phyloP scores from a whole-genome alignment of 2,888 invertebrate genomes.

The Sarcophaga rosellei region DNA sequence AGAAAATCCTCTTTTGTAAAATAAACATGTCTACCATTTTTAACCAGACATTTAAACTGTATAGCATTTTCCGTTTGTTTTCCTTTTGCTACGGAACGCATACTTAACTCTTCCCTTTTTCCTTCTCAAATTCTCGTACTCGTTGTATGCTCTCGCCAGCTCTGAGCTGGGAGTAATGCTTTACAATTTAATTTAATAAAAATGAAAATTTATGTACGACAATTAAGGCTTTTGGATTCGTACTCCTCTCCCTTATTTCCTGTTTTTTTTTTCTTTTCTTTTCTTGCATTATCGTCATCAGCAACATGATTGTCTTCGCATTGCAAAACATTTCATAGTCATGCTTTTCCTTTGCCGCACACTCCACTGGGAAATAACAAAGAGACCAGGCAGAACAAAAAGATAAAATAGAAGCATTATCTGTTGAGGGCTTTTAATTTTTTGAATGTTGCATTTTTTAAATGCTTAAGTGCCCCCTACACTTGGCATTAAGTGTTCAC shows the following conservation, averaged over 20 bases:
- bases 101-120: not conserved
- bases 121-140: not conserved
- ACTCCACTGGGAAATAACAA: conserved; percentile 11
- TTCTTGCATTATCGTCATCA: not conserved
- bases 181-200: conserved; percentile 63
- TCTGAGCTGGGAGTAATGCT: conserved; percentile 30
- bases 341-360: conserved; percentile 9
- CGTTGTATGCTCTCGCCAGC: not conserved
- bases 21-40: conserved; percentile 43
- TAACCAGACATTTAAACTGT: conserved; percentile 42
- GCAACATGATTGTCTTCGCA: not conserved
- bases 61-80: conserved; percentile 30
- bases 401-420: not conserved
- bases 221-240: conserved; percentile 26
- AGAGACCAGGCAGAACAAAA: not conserved
- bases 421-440: conserved; percentile 8
- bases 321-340: conserved; percentile 17
- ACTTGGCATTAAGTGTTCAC: not conserved
- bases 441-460: conserved; percentile 2
- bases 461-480: not conserved
- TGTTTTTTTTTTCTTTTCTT: not conserved
- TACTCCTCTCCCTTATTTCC: not conserved
- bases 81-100: not conserved
- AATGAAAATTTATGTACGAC: conserved; percentile 58
- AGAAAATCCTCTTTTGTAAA: conserved; percentile 38